Percentiles rank a stretch among this genome's conserved stretches.
phyloP scores from a whole-genome alignment of 2,888 invertebrate genomes.

The Agrochola lota region DNA sequence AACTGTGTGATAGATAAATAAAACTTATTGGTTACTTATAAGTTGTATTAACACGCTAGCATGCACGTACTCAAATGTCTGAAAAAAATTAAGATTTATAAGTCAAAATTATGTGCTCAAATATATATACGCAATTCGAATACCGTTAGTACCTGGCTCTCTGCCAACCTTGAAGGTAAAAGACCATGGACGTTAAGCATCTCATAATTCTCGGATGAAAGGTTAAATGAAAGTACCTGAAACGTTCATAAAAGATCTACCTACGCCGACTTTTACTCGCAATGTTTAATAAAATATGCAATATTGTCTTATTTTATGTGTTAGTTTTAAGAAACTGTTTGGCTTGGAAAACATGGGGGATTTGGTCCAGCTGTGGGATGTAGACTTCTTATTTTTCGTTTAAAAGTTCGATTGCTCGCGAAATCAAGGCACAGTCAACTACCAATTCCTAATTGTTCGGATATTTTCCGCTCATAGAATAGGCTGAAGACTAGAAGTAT shows the following conservation, averaged over 20 bases:
- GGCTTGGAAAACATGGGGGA: background rate
- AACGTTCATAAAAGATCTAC: slow-evolving; percentile 42
- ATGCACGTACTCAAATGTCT: background rate
- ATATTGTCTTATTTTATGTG: slow-evolving; percentile 21
- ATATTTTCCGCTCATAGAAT: background rate
- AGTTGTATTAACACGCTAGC: too few species aligned
- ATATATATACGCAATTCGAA: slow-evolving; percentile 26
- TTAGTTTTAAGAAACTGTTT: slow-evolving; percentile 1
- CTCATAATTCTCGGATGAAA: slow-evolving; percentile 55
- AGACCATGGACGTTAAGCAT: slow-evolving; percentile 45
- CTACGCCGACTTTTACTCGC: background rate
- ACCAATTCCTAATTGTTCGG: background rate
- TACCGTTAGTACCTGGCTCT: slow-evolving; percentile 31
- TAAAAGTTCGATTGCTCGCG: background rate
- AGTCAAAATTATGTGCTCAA: slow-evolving; percentile 11
- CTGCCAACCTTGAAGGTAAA: slow-evolving; percentile 41
- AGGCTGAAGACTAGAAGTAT: background rate
- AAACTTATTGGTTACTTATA: too few species aligned
- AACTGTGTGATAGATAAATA: background rate
- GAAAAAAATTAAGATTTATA: background rate
- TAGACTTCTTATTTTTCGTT: too few species aligned
- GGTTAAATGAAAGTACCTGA: slow-evolving; percentile 48
- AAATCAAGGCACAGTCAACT: background rate
- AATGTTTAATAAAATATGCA: slow-evolving; percentile 38
- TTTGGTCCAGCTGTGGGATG: background rate